Evolutionary conservation across 2,888 invertebrate genomes (phyloP).

Genomic region (Leptopilina drosophilae): DNA sequence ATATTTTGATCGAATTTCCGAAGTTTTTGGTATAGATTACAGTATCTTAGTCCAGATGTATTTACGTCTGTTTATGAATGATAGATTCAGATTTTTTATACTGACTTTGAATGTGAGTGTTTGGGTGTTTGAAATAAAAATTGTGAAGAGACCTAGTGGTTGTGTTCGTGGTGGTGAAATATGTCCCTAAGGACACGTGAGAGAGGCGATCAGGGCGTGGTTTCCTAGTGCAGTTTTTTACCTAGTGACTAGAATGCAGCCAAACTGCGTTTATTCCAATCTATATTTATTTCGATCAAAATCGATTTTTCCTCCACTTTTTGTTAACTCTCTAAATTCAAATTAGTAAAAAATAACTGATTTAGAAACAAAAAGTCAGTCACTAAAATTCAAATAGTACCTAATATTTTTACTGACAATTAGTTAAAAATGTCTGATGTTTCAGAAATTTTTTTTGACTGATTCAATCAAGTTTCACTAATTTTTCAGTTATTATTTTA

Average conservation of each 20-base stretch:
- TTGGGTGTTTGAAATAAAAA: conserved; percentile 29
- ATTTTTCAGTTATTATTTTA: too few species aligned
- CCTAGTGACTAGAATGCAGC: conserved; percentile 71
- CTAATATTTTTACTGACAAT: too few species aligned
- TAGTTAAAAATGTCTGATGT: too few species aligned
- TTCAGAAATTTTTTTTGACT: too few species aligned
- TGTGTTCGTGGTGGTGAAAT: conserved; percentile 58
- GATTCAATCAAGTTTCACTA: too few species aligned
- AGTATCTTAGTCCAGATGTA: not conserved
- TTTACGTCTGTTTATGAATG: conserved; percentile 31
- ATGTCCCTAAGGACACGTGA: conserved; percentile 70
- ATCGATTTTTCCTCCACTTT: not conserved
- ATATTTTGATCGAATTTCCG: too few species aligned
- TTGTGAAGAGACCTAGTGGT: conserved; percentile 11
- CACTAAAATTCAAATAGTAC: too few species aligned
- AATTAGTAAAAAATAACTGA: too few species aligned
- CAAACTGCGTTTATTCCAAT: conserved; percentile 74
- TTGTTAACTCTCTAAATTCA: not conserved
- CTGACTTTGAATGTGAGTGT: not conserved
- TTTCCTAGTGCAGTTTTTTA: conserved; percentile 74
- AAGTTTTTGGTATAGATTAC: too few species aligned
- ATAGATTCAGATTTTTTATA: conserved; percentile 22
- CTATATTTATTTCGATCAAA: conserved; percentile 69
- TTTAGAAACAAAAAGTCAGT: too few species aligned
- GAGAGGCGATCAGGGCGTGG: conserved; percentile 72